Evolutionary conservation across 2,113 vertebrate genomes (phyloP).

Genomic region (Apodemus sylvaticus): DNA sequence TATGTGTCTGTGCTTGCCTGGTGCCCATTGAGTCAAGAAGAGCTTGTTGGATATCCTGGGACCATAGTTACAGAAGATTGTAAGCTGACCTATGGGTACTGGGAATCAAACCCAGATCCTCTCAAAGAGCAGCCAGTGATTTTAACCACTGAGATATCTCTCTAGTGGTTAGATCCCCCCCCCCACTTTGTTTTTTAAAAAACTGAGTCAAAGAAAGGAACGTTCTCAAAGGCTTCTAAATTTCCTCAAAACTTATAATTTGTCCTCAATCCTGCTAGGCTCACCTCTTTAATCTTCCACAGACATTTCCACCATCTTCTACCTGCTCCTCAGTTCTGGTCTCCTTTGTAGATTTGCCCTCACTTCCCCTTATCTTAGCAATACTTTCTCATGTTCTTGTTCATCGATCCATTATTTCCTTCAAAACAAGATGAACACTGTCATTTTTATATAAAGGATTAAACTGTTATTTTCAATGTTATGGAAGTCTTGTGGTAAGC

Average conservation of each 20-base stretch:
- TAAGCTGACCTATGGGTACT: background rate
- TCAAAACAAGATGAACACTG: background rate
- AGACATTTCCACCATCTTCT: background rate
- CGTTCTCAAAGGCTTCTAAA: background rate
- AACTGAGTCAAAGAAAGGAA: background rate
- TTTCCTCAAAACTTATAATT: background rate
- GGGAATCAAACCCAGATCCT: background rate
- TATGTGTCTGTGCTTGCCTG: background rate
- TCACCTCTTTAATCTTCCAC: background rate
- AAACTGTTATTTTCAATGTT: background rate
- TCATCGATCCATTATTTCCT: background rate
- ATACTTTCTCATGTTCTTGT: background rate
- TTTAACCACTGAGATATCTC: background rate
- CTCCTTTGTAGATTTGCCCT: background rate
- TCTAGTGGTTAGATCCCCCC: background rate
- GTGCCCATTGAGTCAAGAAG: background rate
- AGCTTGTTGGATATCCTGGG: background rate
- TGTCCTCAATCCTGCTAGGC: background rate
- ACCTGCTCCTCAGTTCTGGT: background rate
- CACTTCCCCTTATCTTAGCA: background rate
- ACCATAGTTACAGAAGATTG: background rate
- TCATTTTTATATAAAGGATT: background rate
- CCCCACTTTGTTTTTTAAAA: background rate
- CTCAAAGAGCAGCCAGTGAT: background rate
- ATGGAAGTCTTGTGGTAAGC: conserved; percentile 12